These are phyloP conservation scores for Apogon talboti DNA, from an alignment of 2,797 vertebrate genomes.

Conservation along the genomic window DNA sequence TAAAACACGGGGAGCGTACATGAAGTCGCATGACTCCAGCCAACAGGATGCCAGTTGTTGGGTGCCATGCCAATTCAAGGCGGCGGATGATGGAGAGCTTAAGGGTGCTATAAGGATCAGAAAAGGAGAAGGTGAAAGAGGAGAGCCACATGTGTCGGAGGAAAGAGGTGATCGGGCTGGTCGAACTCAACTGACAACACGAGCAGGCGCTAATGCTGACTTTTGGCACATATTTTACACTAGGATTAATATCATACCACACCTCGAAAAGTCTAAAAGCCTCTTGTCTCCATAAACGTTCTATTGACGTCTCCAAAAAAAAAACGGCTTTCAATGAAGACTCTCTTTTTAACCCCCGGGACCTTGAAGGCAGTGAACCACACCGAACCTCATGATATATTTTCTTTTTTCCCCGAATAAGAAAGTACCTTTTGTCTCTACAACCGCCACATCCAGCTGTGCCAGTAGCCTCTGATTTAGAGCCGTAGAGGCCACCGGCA, in stretches of 20 bases:
- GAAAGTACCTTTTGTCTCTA: constrained; percentile 15
- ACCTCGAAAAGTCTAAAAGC: neutral
- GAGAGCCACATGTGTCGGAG: constrained; percentile 26
- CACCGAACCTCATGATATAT: constrained; percentile 5
- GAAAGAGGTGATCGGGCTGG: neutral
- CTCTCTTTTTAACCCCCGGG: constrained; percentile 8
- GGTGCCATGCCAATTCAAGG: constrained; percentile 41
- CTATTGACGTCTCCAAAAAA: constrained; percentile 2
- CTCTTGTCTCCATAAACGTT: neutral
- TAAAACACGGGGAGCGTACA: constrained; percentile 25
- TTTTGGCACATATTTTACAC: too few species aligned
- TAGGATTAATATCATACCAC: too few species aligned
- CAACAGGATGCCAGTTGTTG: constrained; percentile 51
- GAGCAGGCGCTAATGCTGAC: too few species aligned
- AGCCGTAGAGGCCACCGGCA: constrained; percentile 42
- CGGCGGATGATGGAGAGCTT: constrained; percentile 57
- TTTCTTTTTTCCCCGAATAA: constrained; percentile 7
- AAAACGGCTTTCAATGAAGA: constrained; percentile 22
- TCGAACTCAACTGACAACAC: too few species aligned
- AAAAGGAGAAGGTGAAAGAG: constrained; percentile 37
- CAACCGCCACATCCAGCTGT: constrained; percentile 49
- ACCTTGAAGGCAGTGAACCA: constrained; percentile 22
- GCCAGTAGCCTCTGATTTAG: constrained; percentile 24
- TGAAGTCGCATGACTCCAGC: constrained; percentile 31
- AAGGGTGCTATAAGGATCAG: constrained; percentile 40